phyloP scores from a whole-genome alignment of 2,888 invertebrate species.

The Stenotaenia linearis region DNA sequence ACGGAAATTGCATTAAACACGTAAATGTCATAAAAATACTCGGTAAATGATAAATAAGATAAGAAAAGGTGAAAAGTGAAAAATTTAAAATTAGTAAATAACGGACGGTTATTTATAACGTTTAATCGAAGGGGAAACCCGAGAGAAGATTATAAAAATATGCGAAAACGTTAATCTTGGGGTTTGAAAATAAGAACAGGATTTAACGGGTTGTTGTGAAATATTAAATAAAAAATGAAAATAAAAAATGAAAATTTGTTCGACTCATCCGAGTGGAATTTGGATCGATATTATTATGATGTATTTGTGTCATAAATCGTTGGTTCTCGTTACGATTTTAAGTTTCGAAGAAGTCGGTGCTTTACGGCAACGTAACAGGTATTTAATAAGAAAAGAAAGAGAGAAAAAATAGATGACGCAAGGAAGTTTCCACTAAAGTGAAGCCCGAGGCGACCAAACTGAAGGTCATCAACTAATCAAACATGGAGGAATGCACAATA shows the following conservation, averaged over 20 bases:
- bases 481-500: constrained; percentile 21
- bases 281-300: neutral
- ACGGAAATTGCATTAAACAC: neutral
- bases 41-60: neutral
- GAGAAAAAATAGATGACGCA: constrained; percentile 16
- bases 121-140: neutral
- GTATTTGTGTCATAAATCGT: neutral
- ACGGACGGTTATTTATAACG: neutral
- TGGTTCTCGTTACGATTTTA: neutral
- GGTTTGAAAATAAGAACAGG: no score
- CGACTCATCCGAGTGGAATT: neutral
- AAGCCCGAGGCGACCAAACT: neutral
- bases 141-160: neutral
- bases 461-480: constrained; percentile 26
- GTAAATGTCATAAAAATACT: neutral
- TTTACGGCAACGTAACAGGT: constrained; percentile 8
- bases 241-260: neutral
- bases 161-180: no score
- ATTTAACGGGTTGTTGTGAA: no score
- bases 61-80: no score
- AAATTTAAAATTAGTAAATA: neutral
- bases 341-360: neutral
- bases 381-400: constrained; percentile 11
- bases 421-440: neutral
- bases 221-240: no score